phyloP scores from a whole-genome alignment of 2,113 vertebrate species.

The Passer montanus region DNA sequence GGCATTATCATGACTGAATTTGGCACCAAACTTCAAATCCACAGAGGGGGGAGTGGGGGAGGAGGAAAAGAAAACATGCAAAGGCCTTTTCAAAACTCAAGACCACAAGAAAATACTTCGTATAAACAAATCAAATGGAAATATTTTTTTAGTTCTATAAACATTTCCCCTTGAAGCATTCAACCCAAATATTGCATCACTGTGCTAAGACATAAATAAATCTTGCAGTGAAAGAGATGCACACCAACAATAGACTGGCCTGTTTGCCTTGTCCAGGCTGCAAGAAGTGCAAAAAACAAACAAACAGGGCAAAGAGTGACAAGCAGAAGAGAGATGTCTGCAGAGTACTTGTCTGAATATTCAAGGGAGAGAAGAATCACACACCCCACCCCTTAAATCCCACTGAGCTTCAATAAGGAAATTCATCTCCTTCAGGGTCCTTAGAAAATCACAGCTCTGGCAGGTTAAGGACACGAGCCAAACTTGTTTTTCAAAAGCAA shows the following conservation, averaged over 20 bases:
- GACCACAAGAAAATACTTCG: constrained; percentile 68
- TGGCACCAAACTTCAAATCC: constrained; percentile 43
- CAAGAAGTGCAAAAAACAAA: constrained; percentile 57
- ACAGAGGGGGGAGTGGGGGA: not conserved
- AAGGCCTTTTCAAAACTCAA: constrained; percentile 63
- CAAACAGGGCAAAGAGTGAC: constrained; percentile 58
- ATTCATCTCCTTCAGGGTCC: not conserved
- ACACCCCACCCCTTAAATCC: not conserved
- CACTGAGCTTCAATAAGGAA: not conserved
- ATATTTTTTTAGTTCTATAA: constrained; percentile 70
- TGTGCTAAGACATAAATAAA: constrained; percentile 66
- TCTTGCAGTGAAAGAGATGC: constrained; percentile 55
- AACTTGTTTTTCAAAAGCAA: not conserved
- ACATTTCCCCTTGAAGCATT: constrained; percentile 63
- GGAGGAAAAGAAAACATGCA: constrained; percentile 51
- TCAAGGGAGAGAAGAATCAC: not conserved
- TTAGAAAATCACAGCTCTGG: not conserved
- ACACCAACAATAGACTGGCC: constrained; percentile 54
- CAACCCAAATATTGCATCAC: constrained; percentile 72
- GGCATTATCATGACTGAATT: constrained; percentile 45
- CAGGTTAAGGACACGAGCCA: not conserved
- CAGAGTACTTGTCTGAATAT: constrained; percentile 4
- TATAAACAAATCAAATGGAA: constrained; percentile 71
- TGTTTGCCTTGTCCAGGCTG: constrained; percentile 25
- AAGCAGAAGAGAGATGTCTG: constrained; percentile 19